Evolutionary conservation across 2,888 invertebrate species (phyloP).

Genomic region (Plusia festucae): DNA sequence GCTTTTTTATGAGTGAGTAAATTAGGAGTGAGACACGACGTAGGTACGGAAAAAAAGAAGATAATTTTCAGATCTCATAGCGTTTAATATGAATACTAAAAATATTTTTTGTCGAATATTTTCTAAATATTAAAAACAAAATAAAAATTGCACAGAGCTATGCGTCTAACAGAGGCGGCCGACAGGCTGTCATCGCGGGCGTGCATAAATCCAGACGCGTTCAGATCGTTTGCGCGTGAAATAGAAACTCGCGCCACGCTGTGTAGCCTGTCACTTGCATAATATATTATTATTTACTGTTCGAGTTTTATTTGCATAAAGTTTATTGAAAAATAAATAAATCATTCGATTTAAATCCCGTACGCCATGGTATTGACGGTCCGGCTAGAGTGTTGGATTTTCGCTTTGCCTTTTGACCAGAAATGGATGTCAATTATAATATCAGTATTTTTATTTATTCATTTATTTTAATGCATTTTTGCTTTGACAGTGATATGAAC

Average conservation of each 20-base stretch:
- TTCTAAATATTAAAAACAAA: constrained; percentile 17
- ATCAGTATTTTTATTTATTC: background rate
- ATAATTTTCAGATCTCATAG: background rate
- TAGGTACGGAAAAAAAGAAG: background rate
- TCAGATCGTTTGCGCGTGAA: constrained; percentile 77
- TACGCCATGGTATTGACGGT: background rate
- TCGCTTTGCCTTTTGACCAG: background rate
- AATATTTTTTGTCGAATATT: too few relatives aligned
- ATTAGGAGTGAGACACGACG: too few relatives aligned
- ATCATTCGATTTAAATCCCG: background rate
- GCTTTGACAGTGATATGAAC: too few relatives aligned
- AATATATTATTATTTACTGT: constrained; percentile 54
- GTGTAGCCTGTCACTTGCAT: constrained; percentile 65
- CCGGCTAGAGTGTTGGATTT: background rate
- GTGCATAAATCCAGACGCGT: constrained; percentile 73
- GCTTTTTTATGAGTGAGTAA: too few relatives aligned
- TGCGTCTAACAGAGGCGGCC: constrained; percentile 50
- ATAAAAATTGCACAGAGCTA: constrained; percentile 39
- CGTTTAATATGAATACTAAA: too few relatives aligned
- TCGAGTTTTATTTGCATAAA: constrained; percentile 32
- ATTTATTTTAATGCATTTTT: background rate
- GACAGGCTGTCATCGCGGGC: constrained; percentile 50
- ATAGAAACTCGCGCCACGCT: constrained; percentile 69
- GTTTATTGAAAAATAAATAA: constrained; percentile 23
- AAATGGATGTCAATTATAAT: background rate